These are phyloP conservation scores for Amniataba percoides DNA, from an alignment of 2,797 vertebrate species.

Conservation along the genomic window DNA sequence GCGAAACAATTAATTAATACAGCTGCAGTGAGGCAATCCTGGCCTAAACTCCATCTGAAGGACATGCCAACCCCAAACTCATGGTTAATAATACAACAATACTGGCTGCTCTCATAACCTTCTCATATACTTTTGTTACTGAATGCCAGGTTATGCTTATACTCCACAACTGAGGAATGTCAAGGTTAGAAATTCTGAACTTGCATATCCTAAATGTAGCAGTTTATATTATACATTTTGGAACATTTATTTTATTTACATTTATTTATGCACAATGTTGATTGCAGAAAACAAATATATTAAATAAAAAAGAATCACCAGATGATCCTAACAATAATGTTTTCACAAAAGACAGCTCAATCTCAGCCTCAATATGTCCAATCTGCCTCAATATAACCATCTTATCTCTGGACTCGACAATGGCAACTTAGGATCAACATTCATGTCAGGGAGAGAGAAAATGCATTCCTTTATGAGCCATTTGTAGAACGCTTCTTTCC, in stretches of 20 bases:
- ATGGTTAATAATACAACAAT: background rate
- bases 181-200: background rate
- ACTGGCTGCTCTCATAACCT: background rate
- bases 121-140: background rate
- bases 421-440: slow-evolving; percentile 50
- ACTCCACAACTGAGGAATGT: background rate
- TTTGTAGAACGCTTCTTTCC: slow-evolving; percentile 59
- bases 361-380: background rate
- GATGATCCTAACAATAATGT: background rate
- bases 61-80: background rate
- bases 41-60: background rate
- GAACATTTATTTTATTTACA: background rate
- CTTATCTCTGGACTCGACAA: slow-evolving; percentile 16
- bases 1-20: background rate
- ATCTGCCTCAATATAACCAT: background rate
- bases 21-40: background rate
- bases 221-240: background rate
- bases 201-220: background rate
- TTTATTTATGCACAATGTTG: background rate
- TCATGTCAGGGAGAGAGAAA: slow-evolving; percentile 50
- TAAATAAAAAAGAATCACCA: background rate
- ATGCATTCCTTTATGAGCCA: slow-evolving; percentile 56
- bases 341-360: background rate
- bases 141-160: background rate
- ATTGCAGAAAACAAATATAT: background rate